Percentiles rank a stretch among this genome's conserved stretches.
These are phyloP conservation scores for Acronicta psi DNA, from an alignment of 2,888 invertebrate genomes.

Conservation along the genomic window DNA sequence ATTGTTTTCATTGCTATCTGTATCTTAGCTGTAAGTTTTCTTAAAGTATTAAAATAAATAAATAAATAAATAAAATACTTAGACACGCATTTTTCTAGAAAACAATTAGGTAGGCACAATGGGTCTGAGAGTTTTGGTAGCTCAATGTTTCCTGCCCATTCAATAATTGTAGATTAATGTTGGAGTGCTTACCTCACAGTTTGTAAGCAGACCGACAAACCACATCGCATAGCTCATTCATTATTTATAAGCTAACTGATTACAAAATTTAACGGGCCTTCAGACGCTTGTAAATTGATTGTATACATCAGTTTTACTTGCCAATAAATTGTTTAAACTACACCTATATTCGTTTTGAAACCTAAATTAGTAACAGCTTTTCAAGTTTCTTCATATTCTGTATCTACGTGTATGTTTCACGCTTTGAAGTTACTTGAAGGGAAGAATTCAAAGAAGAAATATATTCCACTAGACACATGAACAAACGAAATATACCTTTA, in stretches of 20 bases:
- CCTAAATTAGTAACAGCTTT: constrained; percentile 14
- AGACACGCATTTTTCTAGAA: constrained; percentile 41
- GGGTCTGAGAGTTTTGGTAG: constrained; percentile 46
- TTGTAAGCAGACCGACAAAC: constrained; percentile 45
- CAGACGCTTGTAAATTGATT: constrained; percentile 36
- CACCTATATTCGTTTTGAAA: constrained; percentile 33
- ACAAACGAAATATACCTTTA: constrained; percentile 21
- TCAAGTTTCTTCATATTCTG: constrained; percentile 29
- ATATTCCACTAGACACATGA: constrained; percentile 16
- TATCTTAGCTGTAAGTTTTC: too few species aligned
- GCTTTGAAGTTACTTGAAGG: constrained; percentile 13
- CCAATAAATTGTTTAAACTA: constrained; percentile 42
- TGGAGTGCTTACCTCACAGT: constrained; percentile 48
- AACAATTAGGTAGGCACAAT: constrained; percentile 49
- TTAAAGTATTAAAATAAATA: too few species aligned
- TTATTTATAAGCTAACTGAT: constrained; percentile 49
- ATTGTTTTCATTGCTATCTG: too few species aligned
- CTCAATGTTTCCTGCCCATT: constrained; percentile 50
- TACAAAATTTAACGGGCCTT: constrained; percentile 45
- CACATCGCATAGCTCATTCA: constrained; percentile 47
- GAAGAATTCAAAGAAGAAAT: constrained; percentile 21
- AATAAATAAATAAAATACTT: too few species aligned
- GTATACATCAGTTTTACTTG: constrained; percentile 26
- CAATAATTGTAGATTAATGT: constrained; percentile 56
- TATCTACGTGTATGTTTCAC: constrained; percentile 18